A percentile compares a stretch with the other conserved stretches of the same genome.
phyloP scores from a whole-genome alignment of 2,113 vertebrate species.

The Protobothrops flavoviridis region DNA sequence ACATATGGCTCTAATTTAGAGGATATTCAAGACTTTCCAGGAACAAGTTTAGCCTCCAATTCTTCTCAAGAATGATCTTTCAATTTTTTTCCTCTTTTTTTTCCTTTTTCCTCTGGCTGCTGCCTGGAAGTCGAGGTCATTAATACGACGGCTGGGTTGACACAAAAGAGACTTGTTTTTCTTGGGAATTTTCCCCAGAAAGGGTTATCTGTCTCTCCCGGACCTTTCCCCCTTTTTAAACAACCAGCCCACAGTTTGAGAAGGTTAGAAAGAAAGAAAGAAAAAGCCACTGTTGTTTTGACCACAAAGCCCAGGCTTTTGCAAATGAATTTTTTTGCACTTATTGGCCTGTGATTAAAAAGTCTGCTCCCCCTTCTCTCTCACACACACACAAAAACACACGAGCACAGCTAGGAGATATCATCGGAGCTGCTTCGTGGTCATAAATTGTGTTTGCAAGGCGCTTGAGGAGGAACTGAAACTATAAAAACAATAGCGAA shows the following conservation, averaged over 20 bases:
- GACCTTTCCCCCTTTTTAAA: not conserved
- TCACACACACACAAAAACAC: not conserved
- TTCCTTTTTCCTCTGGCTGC: not conserved
- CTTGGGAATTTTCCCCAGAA: not conserved
- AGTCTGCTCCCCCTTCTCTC: not conserved
- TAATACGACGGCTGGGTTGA: not conserved
- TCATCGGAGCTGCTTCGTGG: not conserved
- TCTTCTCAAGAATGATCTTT: slow-evolving; percentile 28
- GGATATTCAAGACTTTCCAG: slow-evolving; percentile 27
- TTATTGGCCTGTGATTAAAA: not conserved
- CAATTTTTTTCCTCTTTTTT: not conserved
- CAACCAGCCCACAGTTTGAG: not conserved
- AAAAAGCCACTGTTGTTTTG: not conserved
- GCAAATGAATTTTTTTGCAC: no score
- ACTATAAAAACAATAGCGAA: not conserved
- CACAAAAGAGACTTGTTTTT: not conserved
- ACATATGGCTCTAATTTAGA: slow-evolving; percentile 40
- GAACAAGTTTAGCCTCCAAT: not conserved
- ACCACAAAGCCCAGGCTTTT: not conserved
- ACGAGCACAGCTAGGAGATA: no score
- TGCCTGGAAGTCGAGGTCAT: slow-evolving; percentile 37
- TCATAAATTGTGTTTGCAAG: not conserved
- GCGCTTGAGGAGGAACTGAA: not conserved
- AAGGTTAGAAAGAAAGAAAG: accelerated
- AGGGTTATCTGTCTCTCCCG: not conserved